A percentile compares a stretch with the other conserved stretches of the same genome.
phyloP scores from a whole-genome alignment of 2,113 vertebrate species.

The Gavialis gangeticus region DNA sequence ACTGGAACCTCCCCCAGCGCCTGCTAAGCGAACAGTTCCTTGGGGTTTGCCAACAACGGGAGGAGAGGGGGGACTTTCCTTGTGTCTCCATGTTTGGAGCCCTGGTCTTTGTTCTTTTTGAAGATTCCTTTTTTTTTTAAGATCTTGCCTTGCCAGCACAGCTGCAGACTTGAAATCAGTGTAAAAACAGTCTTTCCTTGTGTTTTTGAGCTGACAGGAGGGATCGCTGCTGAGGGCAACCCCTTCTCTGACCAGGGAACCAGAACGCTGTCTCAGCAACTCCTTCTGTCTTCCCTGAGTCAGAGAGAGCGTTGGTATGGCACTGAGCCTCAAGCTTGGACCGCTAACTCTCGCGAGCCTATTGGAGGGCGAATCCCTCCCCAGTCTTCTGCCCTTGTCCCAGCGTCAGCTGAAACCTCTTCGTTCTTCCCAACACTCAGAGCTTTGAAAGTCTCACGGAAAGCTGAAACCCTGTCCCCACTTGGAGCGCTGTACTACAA shows the following conservation, averaged over 20 bases:
- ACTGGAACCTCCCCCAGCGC: background rate
- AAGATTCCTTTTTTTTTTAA: background rate
- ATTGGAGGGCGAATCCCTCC: background rate
- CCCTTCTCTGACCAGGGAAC: background rate
- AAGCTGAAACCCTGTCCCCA: conserved; percentile 89
- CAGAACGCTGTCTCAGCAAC: background rate
- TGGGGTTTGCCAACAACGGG: background rate
- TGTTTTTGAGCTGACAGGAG: background rate
- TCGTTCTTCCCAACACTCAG: conserved; percentile 69
- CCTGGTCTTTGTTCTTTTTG: background rate
- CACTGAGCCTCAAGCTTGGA: background rate
- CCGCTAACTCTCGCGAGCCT: background rate
- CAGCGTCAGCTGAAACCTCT: background rate
- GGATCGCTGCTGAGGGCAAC: background rate
- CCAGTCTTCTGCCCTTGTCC: fast-evolving
- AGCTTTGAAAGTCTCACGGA: conserved; percentile 88
- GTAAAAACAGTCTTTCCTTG: background rate
- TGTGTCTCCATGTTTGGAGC: background rate
- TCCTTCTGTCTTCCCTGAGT: background rate
- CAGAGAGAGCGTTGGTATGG: background rate
- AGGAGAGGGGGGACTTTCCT: background rate
- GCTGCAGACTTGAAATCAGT: fast-evolving
- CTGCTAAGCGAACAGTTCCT: background rate
- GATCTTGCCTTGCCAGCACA: background rate
- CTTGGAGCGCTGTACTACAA: conserved; percentile 97